phyloP scores from a whole-genome alignment of 1,140 invertebrate genomes.

The Mamestra configurata region DNA sequence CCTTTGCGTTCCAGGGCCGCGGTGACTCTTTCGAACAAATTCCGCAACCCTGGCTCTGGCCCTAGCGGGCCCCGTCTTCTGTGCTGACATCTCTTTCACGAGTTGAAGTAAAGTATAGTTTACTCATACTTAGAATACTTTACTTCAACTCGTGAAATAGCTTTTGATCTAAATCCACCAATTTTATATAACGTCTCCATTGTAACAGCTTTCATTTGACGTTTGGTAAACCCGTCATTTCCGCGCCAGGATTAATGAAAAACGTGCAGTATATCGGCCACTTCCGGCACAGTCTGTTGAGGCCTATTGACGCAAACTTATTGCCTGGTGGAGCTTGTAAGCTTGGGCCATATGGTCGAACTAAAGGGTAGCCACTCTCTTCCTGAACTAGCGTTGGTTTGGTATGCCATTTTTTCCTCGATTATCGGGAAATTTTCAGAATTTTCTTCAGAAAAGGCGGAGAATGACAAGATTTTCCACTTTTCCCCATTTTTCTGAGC shows the following conservation, averaged over 20 bases:
- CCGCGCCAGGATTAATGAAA: slow-evolving; percentile 4
- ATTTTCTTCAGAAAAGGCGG: not conserved
- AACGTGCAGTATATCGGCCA: not conserved
- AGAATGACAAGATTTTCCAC: too few relatives aligned
- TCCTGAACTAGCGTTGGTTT: not conserved
- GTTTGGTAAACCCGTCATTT: not conserved
- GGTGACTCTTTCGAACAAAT: too few relatives aligned
- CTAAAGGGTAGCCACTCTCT: not conserved
- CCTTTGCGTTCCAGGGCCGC: too few relatives aligned
- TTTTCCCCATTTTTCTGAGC: too few relatives aligned
- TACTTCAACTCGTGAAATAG: not conserved
- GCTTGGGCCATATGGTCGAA: not conserved
- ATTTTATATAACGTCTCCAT: not conserved
- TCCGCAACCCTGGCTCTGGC: too few relatives aligned
- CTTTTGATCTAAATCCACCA: not conserved
- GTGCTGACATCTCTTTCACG: too few relatives aligned
- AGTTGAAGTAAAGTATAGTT: too few relatives aligned
- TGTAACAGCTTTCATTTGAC: not conserved
- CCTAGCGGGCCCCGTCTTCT: too few relatives aligned
- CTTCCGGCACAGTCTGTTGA: slow-evolving; percentile 7
- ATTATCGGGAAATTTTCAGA: not conserved
- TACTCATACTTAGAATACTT: too few relatives aligned
- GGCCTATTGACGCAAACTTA: not conserved
- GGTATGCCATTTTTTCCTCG: not conserved
- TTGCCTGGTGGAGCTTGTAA: not conserved